Conservation (phyloP, 2,797 vertebrate species). For the Ispidina lecontei region DNA sequence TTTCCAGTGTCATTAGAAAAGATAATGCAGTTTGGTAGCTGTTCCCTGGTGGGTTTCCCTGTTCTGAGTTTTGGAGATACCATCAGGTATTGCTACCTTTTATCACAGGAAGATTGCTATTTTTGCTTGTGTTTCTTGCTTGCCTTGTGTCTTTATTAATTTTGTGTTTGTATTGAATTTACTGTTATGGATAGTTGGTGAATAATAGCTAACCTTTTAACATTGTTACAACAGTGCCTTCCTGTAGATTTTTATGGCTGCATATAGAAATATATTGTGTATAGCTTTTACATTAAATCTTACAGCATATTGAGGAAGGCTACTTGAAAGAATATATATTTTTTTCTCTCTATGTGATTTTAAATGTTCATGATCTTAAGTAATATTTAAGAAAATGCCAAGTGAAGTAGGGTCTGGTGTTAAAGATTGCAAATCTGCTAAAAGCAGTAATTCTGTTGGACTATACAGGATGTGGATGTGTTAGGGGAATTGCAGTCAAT, state of each 20-base stretch:
- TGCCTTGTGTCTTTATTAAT: neutral
- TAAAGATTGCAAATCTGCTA: neutral
- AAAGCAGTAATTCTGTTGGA: neutral
- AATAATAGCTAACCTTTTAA: neutral
- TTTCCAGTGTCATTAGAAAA: slow-evolving; percentile 19
- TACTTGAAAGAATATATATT: neutral
- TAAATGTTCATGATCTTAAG: neutral
- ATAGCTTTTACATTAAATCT: neutral
- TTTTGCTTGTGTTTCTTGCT: neutral
- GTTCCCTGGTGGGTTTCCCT: neutral
- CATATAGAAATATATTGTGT: neutral
- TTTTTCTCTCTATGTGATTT: neutral
- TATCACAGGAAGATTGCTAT: neutral
- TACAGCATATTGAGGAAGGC: neutral
- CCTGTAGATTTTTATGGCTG: neutral
- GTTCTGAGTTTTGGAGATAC: slow-evolving; percentile 15
- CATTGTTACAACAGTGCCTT: neutral
- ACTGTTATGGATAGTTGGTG: neutral
- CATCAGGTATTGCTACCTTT: slow-evolving; percentile 13
- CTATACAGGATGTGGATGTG: neutral
- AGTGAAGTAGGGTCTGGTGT: neutral
- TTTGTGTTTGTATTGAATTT: neutral
- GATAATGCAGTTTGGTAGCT: slow-evolving; percentile 5
- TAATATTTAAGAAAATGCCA: neutral
- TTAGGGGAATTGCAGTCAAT: neutral